Percentiles rank a stretch among this genome's conserved stretches.
phyloP scores from a whole-genome alignment of 1,140 invertebrate species.

The Trichogramma pretiosum region DNA sequence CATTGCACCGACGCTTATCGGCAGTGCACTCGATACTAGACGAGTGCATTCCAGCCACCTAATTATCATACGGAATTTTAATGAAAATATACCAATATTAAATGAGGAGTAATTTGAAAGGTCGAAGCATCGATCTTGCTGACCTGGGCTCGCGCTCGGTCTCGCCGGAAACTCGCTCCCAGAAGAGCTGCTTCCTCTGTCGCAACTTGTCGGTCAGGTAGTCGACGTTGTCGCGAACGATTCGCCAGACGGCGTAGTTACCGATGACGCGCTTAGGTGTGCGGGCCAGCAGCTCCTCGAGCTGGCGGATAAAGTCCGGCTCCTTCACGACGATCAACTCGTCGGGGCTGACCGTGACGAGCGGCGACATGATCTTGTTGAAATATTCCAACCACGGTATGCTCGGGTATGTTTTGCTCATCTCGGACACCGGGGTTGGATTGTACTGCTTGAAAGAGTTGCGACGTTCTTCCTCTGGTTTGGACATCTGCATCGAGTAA shows the following conservation, averaged over 20 bases:
- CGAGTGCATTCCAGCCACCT: slow-evolving; percentile 50
- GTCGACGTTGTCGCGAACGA: slow-evolving; percentile 45
- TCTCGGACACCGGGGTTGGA: slow-evolving; percentile 50
- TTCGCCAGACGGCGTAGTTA: slow-evolving; percentile 57
- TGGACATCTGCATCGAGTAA: slow-evolving; percentile 41
- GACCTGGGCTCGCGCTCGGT: slow-evolving; percentile 46
- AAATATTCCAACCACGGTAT: slow-evolving; percentile 51
- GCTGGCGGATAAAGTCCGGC: slow-evolving; percentile 50
- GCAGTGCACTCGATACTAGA: slow-evolving; percentile 44
- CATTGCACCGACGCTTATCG: slow-evolving; percentile 47
- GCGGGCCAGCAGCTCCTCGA: slow-evolving; percentile 44
- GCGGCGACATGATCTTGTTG: slow-evolving; percentile 40
- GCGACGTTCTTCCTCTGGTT: slow-evolving; percentile 54
- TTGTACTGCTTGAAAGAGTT: slow-evolving; percentile 60
- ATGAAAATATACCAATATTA: background rate
- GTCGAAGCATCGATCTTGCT: background rate
- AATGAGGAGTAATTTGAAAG: no score
- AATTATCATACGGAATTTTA: background rate
- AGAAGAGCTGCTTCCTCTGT: slow-evolving; percentile 48
- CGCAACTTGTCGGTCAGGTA: slow-evolving; percentile 50
- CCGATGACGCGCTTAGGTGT: slow-evolving; percentile 54
- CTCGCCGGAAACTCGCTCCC: slow-evolving; percentile 47
- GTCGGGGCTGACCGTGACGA: slow-evolving; percentile 23
- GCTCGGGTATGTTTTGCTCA: slow-evolving; percentile 43
- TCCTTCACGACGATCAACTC: slow-evolving; percentile 48